Evolutionary conservation across 2,113 vertebrate species (phyloP).

Genomic region (Nettapus auritus): DNA sequence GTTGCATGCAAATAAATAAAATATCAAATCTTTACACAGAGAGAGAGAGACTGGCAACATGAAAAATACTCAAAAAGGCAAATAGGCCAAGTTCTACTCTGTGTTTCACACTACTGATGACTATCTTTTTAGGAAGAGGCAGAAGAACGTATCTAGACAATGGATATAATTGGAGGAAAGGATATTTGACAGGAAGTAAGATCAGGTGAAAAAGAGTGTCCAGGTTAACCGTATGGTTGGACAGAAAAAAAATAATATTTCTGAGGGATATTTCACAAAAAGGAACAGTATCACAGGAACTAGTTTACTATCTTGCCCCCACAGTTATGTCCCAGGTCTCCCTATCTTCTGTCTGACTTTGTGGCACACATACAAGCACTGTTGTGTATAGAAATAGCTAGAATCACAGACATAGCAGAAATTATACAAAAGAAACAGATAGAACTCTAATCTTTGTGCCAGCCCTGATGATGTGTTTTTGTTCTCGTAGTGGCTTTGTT

Average conservation of each 20-base stretch:
- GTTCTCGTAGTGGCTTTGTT: constrained; percentile 25
- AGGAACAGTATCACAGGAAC: background rate
- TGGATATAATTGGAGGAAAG: background rate
- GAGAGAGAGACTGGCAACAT: background rate
- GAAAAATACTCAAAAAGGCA: constrained; percentile 32
- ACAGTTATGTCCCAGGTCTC: background rate
- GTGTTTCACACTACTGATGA: background rate
- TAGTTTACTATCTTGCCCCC: background rate
- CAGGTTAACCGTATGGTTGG: background rate
- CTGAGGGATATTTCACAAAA: background rate
- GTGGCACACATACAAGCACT: background rate
- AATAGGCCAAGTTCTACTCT: background rate
- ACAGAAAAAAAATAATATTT: background rate
- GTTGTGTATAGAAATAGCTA: constrained; percentile 4
- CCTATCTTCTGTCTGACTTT: background rate
- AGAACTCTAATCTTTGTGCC: constrained; percentile 4
- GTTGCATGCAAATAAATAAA: background rate
- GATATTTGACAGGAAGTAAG: background rate
- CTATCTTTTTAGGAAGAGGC: background rate
- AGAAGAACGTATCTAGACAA: background rate
- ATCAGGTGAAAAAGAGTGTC: background rate
- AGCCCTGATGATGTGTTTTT: constrained; percentile 2
- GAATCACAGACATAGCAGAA: constrained; percentile 13
- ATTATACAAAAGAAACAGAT: constrained; percentile 16
- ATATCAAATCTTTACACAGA: background rate